Base-by-base conservation (phyloP, 1,140 invertebrate genomes). In the Cepaea nemoralis region DNA sequence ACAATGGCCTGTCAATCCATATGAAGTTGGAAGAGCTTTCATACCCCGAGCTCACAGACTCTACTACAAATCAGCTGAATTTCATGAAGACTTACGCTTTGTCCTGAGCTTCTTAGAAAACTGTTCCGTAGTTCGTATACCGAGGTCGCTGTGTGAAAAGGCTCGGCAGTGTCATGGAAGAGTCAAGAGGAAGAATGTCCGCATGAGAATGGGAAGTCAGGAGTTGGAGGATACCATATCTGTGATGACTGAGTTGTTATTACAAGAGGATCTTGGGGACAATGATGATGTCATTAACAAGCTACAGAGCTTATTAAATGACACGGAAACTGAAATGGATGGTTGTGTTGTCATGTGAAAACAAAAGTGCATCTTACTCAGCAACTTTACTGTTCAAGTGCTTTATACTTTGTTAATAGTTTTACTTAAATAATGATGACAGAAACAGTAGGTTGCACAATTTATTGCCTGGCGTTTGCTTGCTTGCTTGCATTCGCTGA, bases 51-150 rank as follows among this genome's bases (percentile, higher is more conserved):
- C 84, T 39, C 84, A 85, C 63, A 79, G 81, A 73, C 78, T 85
- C 35, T 85, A 85, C 37, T 85, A 85, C 73, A 85, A 83, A 37
- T 83, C 82, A 5, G 77, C 81, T 19, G 84, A 85, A 45, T 85
- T 85, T 66, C 84, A 85, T 66, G 84, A 85, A 59, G 84, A 85
- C 67, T 83, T 85, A 6, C 71, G 84, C n/a, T 85, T 77, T 39
- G 33, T 67, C 12, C 76, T 85, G 5, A 83, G 82, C 40, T 82
- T 83, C 45, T 70, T 85, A 22, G 84, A 85, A 75, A 85, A 85
- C 80, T 82, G 82, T 71, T 31, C 45, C 16, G 66, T 48, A n/a
- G 37, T 83, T 6, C 39, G 67, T 10, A 78, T 83, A 2, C 77
- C 80, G 10, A 70, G 42, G 37, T 77, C 73, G 16, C 48, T 83